Base-by-base conservation (phyloP, 2,888 invertebrate genomes). In the Ptilodon capucinus region DNA sequence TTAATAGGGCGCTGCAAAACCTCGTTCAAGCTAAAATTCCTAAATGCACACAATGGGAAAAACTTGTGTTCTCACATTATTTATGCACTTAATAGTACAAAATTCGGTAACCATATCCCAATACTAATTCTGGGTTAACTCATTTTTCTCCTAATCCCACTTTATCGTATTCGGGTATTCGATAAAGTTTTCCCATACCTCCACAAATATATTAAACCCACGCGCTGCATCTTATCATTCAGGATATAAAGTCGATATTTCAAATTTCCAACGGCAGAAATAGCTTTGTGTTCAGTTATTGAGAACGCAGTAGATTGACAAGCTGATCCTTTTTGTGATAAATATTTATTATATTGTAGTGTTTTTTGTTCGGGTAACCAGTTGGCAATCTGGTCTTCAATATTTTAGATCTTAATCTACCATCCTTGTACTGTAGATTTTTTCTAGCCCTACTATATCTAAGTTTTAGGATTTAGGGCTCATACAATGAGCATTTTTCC, bases 81-180 rank as follows among this genome's bases (percentile, higher is more conserved):
- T n/a, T n/a, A n/a, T n/a, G n/a, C n/a, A n/a, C n/a, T n/a, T n/a
- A n/a, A n/a, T n/a, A n/a, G n/a, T n/a, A n/a, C n/a, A n/a, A n/a
- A n/a, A n/a, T n/a, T n/a, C n/a, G 11, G 7, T 28, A 28, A 3
- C 9, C 11, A 28, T 28, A 11, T 28, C 25, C 8, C 11, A 28
- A 28, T 32, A 17, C 17, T 17, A 17, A 11, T 17, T 9, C 17
- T 35, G 4, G 35, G 35, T 17, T 35, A 14, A 28, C 9, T 28
- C 17, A 35, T 17, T 35, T 9, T 11, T 35, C 35, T 74, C 11
- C 75, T 79, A 81, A 80, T 80, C 78, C 79, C 65, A 64, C 71
- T 74, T 79, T 83, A 82, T 82, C 81, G 69, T 76, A 78, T 74
- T 76, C 76, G 69, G 35, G 35, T 4, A 17, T 53, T 73, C 73